Percentiles rank a stretch among this genome's conserved stretches.
These are phyloP conservation scores for Pharmacophagus antenor DNA, from an alignment of 2,888 invertebrate species.

Conservation along the genomic window DNA sequence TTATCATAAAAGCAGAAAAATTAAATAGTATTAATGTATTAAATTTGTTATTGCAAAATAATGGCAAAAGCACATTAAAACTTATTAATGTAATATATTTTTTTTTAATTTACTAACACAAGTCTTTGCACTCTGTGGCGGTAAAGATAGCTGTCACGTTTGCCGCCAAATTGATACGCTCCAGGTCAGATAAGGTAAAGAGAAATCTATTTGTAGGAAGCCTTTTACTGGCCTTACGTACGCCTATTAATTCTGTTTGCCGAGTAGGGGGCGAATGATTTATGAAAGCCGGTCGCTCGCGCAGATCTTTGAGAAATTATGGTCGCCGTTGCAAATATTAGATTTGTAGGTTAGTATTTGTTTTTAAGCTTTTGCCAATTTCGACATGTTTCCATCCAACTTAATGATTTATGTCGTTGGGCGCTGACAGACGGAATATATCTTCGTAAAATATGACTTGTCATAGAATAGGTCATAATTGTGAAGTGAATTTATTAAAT, in stretches of 20 bases:
- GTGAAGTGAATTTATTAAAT: too few species aligned
- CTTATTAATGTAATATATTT: too few species aligned
- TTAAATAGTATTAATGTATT: too few species aligned
- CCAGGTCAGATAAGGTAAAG: slow-evolving; percentile 18
- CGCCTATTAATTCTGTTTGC: slow-evolving; percentile 30
- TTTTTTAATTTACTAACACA: neutral
- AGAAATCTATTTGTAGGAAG: slow-evolving; percentile 29
- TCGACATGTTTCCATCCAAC: neutral
- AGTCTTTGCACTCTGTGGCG: slow-evolving; percentile 2
- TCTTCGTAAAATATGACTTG: too few species aligned
- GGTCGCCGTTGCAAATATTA: slow-evolving; percentile 15
- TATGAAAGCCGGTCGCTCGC: slow-evolving; percentile 22
- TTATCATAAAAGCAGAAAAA: too few species aligned
- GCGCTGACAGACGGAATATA: too few species aligned
- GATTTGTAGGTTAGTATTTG: slow-evolving; percentile 16
- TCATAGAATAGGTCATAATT: neutral
- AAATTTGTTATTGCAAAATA: too few species aligned
- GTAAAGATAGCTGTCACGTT: slow-evolving; percentile 8
- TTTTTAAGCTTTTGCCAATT: slow-evolving; percentile 9
- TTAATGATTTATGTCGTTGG: neutral
- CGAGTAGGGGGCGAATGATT: slow-evolving; percentile 26
- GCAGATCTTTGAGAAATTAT: slow-evolving; percentile 29
- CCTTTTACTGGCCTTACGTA: slow-evolving; percentile 24
- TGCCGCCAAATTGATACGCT: slow-evolving; percentile 25
- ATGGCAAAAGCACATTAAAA: too few species aligned